Evolutionary conservation across 2,888 invertebrate genomes (phyloP), one percentile per base, ranked within the genome.

Genomic region (Raillietiella orientalis): DNA sequence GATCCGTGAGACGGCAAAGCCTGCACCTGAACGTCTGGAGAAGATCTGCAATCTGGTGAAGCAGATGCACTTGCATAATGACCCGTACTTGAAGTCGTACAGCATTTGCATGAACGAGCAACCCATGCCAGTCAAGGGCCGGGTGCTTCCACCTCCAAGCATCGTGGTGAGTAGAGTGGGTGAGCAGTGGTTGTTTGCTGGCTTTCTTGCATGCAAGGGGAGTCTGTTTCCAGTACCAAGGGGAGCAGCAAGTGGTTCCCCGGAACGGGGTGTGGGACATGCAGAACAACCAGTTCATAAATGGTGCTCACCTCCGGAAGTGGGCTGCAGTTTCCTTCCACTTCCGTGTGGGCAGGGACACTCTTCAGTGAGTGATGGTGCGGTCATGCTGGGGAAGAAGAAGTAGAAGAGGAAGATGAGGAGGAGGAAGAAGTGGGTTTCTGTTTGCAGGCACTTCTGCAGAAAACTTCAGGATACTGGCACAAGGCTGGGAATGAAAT

Each of bases 1-100:
- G 77, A 82, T 93, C 27, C 60, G 50, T 41, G 54, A 58, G 21
- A 72, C 90, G 0, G 87, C 90, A 1, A 66, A 75, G 0, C 56
- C 22, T 6, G 8, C 22, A 11, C 5, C n/a, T 8, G 22, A 22
- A 11, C 22, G 22, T 12, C n/a, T 6, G 22, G 19, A n/a, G 8
- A n/a, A 19, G 8, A 19, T 19, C n/a, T 6, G n/a, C 6, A 19
- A n/a, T 8, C 6, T n/a, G 6, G n/a, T 19, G 19, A n/a, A 8
- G 19, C 6, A 19, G 8, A 8, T 19, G 19, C 8, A 8, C 8
- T 6, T 6, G 19, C 6, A n/a, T 19, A 19, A 8, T 6, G n/a
- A n/a, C 6, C 19, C 19, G 8, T 8, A 8, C 8, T 22, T 10
- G 10, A 3, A 25, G n/a, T 3, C n/a, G 10, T 3, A 21, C 11